phyloP scores from a whole-genome alignment of 1,140 invertebrate genomes.

The Aphelinus certus region DNA sequence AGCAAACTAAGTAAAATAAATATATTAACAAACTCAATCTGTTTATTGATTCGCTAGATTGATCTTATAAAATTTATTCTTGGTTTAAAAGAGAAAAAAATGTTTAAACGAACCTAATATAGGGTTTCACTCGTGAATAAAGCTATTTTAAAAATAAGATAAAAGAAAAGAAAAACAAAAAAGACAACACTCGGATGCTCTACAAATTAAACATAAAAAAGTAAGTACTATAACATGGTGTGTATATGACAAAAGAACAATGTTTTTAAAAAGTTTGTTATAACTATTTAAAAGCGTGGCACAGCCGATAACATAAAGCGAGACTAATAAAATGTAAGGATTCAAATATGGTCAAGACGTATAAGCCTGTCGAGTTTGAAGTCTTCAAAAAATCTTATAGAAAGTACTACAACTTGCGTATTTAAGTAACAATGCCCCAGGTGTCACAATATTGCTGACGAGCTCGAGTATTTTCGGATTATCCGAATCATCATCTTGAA shows the following conservation, averaged over 20 bases:
- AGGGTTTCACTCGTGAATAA: conserved; percentile 11
- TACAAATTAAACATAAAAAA: conserved; percentile 9
- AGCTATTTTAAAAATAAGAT: conserved; percentile 21
- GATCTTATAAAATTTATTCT: no score
- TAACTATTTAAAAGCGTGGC: conserved; percentile 18
- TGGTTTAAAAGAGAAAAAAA: no score
- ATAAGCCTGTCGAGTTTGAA: not conserved
- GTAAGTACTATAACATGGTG: conserved; percentile 16
- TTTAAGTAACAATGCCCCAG: conserved; percentile 33
- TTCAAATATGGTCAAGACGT: not conserved
- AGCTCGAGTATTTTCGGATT: conserved; percentile 25
- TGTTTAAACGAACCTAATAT: not conserved
- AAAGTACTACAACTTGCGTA: conserved; percentile 21
- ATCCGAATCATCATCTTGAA: not conserved
- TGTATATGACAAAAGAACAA: not conserved
- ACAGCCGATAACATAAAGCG: conserved; percentile 29
- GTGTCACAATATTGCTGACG: conserved; percentile 30
- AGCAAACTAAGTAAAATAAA: not conserved
- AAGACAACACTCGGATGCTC: conserved; percentile 11
- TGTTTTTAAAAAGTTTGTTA: not conserved
- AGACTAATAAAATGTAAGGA: conserved; percentile 10
- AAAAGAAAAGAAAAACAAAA: conserved; percentile 18
- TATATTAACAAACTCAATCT: no score
- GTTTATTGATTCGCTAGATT: no score
- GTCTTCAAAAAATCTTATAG: conserved; percentile 1